Evolutionary conservation across 2,113 vertebrate genomes (phyloP), one percentile per base, ranked within the genome.

Genomic region (Petaurus breviceps): DNA sequence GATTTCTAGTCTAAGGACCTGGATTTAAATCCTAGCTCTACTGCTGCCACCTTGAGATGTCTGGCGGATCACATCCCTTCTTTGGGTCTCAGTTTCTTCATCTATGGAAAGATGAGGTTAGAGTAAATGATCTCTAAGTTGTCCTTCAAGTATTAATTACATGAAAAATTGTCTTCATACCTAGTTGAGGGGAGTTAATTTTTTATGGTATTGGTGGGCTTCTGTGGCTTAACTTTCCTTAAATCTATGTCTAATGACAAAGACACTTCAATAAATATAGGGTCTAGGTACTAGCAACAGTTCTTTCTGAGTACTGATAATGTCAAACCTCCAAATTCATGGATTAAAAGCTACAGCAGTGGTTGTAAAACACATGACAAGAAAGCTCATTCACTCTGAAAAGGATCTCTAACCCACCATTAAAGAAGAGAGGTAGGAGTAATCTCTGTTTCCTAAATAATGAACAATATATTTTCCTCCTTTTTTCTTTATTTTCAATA

Each of bases 151-250:
- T 77, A 77, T 77, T 11, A 96, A 91, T 53, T 57, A 37, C 94
- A 95, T 96, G 90, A 97, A 98, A 93, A 68, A 95, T 93, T 31
- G 47, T 97, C 98, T 98, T 90, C 92, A 49, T 92, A 51, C 97
- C 61, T 90, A 91, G 96, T 96, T 96, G 96, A 95, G 94, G 68
- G 22, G 94, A 47, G 43, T 94, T 91, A 93, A 90, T 68, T 92
- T 97, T 98, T 97, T 94, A 96, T 97, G 97, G 97, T 54, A 98
- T 98, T 96, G 97, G 96, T 97, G 96, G 96, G 94, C 92, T 98
- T 98, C 96, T 93, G 50, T 89, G 93, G 91, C 97, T 98, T 97
- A 97, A 95, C 92, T 98, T 98, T n/a, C 68, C 37, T 22, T 77
- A n/a, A 77, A 77, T 77, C 61, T 77, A 77, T 77, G 1, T 77